These are phyloP conservation scores for Mactromeris polynyma DNA, from an alignment of 2,888 invertebrate species.

Conservation along the genomic window DNA sequence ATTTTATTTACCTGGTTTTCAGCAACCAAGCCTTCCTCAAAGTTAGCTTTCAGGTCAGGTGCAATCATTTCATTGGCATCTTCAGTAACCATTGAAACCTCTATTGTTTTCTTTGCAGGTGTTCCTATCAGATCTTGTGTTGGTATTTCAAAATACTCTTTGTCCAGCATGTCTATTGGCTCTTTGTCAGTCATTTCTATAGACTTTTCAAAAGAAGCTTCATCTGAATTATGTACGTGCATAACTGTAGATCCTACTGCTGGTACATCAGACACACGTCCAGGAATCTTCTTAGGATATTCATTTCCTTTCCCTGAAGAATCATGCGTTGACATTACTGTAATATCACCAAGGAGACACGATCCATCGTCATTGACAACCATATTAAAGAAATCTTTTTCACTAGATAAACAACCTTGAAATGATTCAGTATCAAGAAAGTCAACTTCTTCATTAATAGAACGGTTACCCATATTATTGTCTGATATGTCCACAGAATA, in stretches of 20 bases:
- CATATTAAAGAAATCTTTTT: not conserved
- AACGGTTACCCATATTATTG: not conserved
- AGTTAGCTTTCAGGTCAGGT: not conserved
- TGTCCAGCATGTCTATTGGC: too few relatives aligned
- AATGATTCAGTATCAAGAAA: not conserved
- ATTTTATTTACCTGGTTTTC: not conserved
- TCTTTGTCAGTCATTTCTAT: not conserved
- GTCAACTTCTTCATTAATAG: not conserved
- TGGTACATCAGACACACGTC: not conserved
- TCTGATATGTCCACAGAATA: not conserved
- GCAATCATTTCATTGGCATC: not conserved
- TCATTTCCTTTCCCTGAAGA: not conserved
- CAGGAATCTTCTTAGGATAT: not conserved
- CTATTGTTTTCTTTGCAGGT: not conserved
- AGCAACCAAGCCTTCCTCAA: not conserved
- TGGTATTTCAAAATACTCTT: not conserved
- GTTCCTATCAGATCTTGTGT: not conserved
- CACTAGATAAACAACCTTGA: not conserved
- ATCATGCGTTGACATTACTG: not conserved
- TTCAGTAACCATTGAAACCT: not conserved
- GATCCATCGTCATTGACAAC: not conserved
- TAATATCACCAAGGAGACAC: not conserved
- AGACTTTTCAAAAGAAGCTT: not conserved
- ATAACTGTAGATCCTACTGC: not conserved
- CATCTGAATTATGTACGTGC: not conserved